Percentiles rank a stretch among this genome's conserved stretches.
Conservation (phyloP, 1,140 invertebrate species). For the Drosophila busckii region DNA sequence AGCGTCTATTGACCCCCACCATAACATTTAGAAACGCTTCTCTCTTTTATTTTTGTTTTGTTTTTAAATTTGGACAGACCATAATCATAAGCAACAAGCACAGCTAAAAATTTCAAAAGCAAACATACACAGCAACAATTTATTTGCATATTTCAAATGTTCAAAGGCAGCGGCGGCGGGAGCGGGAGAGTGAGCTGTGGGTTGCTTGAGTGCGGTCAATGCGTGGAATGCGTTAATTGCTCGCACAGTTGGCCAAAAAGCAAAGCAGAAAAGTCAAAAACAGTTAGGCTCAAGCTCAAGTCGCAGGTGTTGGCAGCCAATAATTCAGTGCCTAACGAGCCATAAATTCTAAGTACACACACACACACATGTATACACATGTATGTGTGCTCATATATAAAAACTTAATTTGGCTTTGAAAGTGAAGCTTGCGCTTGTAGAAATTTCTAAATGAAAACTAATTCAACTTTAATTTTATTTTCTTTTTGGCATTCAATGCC, state of each 20-base stretch:
- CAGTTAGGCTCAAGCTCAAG: slow-evolving; percentile 31
- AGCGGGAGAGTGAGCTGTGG: neutral
- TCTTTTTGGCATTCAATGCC: too few relatives aligned
- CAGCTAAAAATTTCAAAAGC: slow-evolving; percentile 12
- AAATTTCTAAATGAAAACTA: slow-evolving; percentile 59
- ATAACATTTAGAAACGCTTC: slow-evolving; percentile 37
- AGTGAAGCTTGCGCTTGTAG: slow-evolving; percentile 45
- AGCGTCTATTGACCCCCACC: slow-evolving; percentile 57
- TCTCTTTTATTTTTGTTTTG: slow-evolving; percentile 12
- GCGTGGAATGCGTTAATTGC: slow-evolving; percentile 69
- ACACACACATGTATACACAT: too few relatives aligned
- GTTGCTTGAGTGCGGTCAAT: slow-evolving; percentile 16
- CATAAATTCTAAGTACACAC: slow-evolving; percentile 38
- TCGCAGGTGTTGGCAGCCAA: slow-evolving; percentile 51
- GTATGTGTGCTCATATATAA: too few relatives aligned
- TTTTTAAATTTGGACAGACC: slow-evolving; percentile 34
- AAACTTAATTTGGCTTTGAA: slow-evolving; percentile 38
- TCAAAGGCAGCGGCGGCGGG: neutral
- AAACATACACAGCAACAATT: slow-evolving; percentile 18
- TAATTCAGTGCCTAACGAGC: slow-evolving; percentile 64
- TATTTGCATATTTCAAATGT: slow-evolving; percentile 52
- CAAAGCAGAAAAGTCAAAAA: slow-evolving; percentile 17
- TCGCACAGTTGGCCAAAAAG: slow-evolving; percentile 49
- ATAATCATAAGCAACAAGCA: slow-evolving; percentile 50
- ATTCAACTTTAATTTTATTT: slow-evolving; percentile 39